Evolutionary conservation across 2,888 invertebrate species (phyloP).

Genomic region (Volucella inflata): DNA sequence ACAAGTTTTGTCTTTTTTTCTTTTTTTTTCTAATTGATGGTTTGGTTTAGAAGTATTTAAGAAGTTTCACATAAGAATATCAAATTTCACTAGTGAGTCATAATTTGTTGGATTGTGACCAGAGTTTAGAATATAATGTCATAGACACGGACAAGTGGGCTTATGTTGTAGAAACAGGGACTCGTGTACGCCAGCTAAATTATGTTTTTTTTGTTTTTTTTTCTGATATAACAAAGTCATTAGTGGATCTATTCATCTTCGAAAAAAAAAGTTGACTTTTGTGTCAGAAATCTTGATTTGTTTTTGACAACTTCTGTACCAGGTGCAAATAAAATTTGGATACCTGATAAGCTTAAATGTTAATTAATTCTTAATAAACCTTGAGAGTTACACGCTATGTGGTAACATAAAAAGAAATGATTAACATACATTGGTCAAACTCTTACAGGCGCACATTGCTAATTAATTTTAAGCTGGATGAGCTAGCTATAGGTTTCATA

Average conservation of each 20-base stretch:
- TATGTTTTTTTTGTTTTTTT: no score
- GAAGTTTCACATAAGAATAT: constrained; percentile 35
- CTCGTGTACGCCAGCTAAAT: constrained; percentile 4
- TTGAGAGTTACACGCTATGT: constrained; percentile 7
- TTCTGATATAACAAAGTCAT: neutral
- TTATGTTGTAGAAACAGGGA: no score
- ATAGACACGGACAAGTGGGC: no score
- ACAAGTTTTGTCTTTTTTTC: neutral
- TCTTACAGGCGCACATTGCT: no score
- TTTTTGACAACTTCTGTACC: constrained; percentile 35
- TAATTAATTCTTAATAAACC: constrained; percentile 22
- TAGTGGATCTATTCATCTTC: neutral
- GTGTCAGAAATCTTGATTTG: no score
- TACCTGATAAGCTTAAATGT: constrained; percentile 8
- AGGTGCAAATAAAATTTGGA: constrained; percentile 33
- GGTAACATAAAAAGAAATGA: neutral
- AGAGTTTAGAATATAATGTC: neutral
- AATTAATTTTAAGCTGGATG: no score
- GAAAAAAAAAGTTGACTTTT: neutral
- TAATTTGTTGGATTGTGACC: neutral
- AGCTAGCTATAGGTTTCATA: no score
- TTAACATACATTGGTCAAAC: no score
- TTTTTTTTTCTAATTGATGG: constrained; percentile 8
- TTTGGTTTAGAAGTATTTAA: constrained; percentile 8
- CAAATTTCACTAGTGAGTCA: constrained; percentile 38